Base-by-base conservation (phyloP, 2,888 invertebrate genomes). In the Eurytoma adleriae region DNA sequence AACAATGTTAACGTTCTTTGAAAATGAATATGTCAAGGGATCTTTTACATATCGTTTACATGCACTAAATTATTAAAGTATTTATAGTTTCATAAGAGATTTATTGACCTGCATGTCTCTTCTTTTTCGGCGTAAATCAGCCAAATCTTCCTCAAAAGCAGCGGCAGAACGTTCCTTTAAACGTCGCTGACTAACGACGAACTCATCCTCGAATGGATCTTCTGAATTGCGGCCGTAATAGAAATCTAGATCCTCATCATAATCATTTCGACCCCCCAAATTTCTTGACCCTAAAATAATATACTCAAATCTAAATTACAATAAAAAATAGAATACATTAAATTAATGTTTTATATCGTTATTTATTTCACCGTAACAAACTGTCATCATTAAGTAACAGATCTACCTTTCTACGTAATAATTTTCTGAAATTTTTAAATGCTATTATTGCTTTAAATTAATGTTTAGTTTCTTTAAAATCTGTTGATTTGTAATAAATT, bases 81-180 rank as follows among this genome's bases (percentile, higher is more conserved):
- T 40, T 40, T 40, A 40, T 7, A 40, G 7, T 40, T 40, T 1
- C 0, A 40, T 40, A 40, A 3, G 10, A 62, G 62, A 68, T 30
- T 14, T 18, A 69, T 40, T 50, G 84, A 89, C 90, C 88, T 90
- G 90, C 87, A 90, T 86, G 77, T 91, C 90, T 71, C 89, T 86
- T 76, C 90, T 84, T 64, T 87, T 89, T 79, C 90, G 88, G 76
- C 90, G 87, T 56, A 91, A 78, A 52, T 90, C 90, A 10, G 89
- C 90, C 75, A 91, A 81, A 80, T 90, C 90, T 71, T 90, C 89
- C 48, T 89, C 89, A 67, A 91, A 91, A n/a, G 89, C 89, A 4
- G 90, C 89, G 0, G 88, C 84, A 2, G 89, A 88, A 12, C 89
- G 88, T 71, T 90, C 87, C 81, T 89, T 90, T 73, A 85, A 78